Percentiles rank a stretch among this genome's conserved stretches.
Evolutionary conservation across 2,888 invertebrate species (phyloP).

Genomic region (Rapana venosa): DNA sequence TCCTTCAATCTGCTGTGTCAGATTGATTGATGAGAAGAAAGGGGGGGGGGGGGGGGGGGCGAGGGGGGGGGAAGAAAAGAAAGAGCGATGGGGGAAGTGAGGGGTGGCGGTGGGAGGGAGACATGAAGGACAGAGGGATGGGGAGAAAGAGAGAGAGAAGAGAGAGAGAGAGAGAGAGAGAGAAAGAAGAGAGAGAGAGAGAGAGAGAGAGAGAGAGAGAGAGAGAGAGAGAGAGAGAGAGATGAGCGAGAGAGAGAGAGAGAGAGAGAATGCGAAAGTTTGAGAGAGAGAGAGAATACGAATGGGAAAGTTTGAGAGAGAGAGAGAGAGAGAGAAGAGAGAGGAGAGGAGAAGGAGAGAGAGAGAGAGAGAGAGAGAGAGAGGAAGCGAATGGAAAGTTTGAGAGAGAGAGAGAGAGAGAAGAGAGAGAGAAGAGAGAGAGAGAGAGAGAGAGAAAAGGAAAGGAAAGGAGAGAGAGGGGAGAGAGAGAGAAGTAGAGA

Average conservation of each 20-base stretch:
- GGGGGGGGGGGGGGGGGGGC: too few relatives aligned
- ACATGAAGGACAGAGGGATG: slow-evolving; percentile 28
- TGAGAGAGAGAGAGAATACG: slow-evolving; percentile 40
- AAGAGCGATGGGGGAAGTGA: too few relatives aligned
- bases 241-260: slow-evolving; percentile 31
- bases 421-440: slow-evolving; percentile 36
- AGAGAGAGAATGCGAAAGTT: too few relatives aligned
- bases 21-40: too few relatives aligned
- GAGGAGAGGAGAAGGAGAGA: too few relatives aligned
- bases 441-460: slow-evolving; percentile 40
- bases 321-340: slow-evolving; percentile 33
- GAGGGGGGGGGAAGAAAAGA: too few relatives aligned
- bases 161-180: slow-evolving; percentile 33
- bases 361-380: slow-evolving; percentile 37
- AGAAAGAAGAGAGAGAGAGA: slow-evolving; percentile 33
- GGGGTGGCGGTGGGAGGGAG: too few relatives aligned
- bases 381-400: too few relatives aligned
- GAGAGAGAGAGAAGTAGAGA: slow-evolving; percentile 33
- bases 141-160: slow-evolving; percentile 36
- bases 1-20: too few relatives aligned
- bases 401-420: slow-evolving; percentile 29
- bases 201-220: slow-evolving; percentile 37
- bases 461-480: too few relatives aligned
- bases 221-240: slow-evolving; percentile 32
- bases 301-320: neutral